phyloP scores from a whole-genome alignment of 2,797 vertebrate genomes.

The Iguana delicatissima region DNA sequence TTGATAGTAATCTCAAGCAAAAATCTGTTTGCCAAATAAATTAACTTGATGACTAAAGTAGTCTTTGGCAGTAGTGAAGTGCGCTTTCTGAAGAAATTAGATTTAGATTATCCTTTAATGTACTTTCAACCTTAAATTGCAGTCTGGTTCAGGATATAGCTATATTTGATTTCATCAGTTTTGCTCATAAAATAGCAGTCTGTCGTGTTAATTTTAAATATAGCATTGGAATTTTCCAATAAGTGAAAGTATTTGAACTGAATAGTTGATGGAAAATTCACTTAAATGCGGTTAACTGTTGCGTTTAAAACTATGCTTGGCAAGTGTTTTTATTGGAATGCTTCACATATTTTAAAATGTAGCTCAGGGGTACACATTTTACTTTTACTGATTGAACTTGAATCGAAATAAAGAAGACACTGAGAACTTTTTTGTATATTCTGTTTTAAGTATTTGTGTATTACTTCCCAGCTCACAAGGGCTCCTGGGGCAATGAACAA shows the following conservation, averaged over 20 bases:
- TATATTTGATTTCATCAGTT: background rate
- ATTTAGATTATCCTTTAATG: background rate
- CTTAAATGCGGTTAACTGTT: background rate
- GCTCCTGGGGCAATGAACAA: no score
- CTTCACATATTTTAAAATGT: conserved; percentile 1
- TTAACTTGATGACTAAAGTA: background rate
- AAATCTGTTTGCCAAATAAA: background rate
- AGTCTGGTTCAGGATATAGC: background rate
- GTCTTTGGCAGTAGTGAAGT: background rate
- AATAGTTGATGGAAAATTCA: background rate
- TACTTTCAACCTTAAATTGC: background rate
- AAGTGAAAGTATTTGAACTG: background rate
- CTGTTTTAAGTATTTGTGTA: no score
- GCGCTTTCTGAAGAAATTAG: background rate
- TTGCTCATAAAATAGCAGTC: background rate
- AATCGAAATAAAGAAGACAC: background rate
- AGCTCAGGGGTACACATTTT: background rate
- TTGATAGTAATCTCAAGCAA: background rate
- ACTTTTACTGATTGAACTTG: background rate
- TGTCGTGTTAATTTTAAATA: background rate
- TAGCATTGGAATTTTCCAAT: no score
- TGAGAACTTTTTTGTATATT: background rate
- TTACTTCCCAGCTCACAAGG: no score
- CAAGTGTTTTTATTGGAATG: background rate
- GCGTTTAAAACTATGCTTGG: background rate